These are phyloP conservation scores for Orius insidiosus DNA, from an alignment of 1,140 invertebrate species.

Conservation along the genomic window DNA sequence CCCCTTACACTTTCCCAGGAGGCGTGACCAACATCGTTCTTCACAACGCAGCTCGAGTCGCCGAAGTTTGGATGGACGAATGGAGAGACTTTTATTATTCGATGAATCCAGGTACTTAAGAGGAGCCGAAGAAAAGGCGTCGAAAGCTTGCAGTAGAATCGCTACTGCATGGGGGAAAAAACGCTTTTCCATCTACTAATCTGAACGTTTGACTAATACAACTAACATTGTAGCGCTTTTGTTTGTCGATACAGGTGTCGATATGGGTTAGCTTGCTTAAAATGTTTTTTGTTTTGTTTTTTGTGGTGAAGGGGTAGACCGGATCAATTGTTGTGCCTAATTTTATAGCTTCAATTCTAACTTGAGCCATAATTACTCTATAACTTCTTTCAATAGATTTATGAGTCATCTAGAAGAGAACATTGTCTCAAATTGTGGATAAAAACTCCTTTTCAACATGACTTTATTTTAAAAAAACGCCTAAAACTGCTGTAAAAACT, in stretches of 20 bases:
- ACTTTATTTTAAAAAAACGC: no score
- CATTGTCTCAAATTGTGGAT: no score
- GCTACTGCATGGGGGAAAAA: background rate
- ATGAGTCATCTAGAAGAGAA: no score
- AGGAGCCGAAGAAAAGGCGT: background rate
- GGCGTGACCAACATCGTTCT: conserved; percentile 93
- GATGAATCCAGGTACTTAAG: conserved; percentile 79
- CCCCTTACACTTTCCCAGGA: conserved; percentile 97
- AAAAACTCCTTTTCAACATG: no score
- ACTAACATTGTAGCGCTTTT: background rate
- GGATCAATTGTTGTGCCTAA: background rate
- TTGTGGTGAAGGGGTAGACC: background rate
- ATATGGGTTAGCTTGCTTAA: background rate
- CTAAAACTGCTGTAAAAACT: no score
- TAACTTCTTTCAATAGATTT: no score
- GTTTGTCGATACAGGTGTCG: background rate
- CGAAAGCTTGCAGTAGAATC: background rate
- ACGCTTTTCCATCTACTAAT: background rate
- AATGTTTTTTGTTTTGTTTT: background rate
- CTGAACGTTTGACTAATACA: no score
- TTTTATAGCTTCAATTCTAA: background rate
- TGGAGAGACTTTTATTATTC: conserved; percentile 97
- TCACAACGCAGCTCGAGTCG: conserved; percentile 88
- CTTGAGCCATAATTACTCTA: no score
- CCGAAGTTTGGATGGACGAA: conserved; percentile 97